Evolutionary conservation across 2,888 invertebrate species (phyloP).

Genomic region (Lissocephala sabroskyi): DNA sequence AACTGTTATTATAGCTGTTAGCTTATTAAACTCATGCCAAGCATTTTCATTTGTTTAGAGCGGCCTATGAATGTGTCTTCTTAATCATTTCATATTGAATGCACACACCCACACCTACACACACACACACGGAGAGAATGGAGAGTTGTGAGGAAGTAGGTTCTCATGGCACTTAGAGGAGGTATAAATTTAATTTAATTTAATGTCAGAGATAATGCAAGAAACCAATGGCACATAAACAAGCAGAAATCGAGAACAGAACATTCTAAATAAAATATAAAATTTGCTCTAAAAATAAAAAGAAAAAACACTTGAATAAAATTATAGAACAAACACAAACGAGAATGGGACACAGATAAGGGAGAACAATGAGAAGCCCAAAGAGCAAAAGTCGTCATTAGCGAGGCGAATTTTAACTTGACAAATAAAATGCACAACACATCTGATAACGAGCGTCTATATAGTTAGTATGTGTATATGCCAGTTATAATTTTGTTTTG

Average conservation of each 20-base stretch:
- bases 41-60: constrained; percentile 48
- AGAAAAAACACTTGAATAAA: constrained; percentile 3
- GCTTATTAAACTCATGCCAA: constrained; percentile 54
- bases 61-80: no score
- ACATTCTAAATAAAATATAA: no score
- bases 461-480: constrained; percentile 22
- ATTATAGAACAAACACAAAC: not conserved
- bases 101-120: not conserved
- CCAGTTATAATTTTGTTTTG: constrained; percentile 43
- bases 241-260: not conserved
- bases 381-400: constrained; percentile 23
- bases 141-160: no score
- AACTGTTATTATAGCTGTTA: constrained; percentile 34
- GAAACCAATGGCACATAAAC: not conserved
- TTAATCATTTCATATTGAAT: not conserved
- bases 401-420: constrained; percentile 24
- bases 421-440: constrained; percentile 17
- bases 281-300: constrained; percentile 3
- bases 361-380: constrained; percentile 3
- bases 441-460: constrained; percentile 12
- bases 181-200: not conserved
- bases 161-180: no score
- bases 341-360: not conserved
- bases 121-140: not conserved
- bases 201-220: not conserved